Evolutionary conservation across 2,888 invertebrate genomes (phyloP), one percentile per base, ranked within the genome.

Genomic region (Resseliella maxima): DNA sequence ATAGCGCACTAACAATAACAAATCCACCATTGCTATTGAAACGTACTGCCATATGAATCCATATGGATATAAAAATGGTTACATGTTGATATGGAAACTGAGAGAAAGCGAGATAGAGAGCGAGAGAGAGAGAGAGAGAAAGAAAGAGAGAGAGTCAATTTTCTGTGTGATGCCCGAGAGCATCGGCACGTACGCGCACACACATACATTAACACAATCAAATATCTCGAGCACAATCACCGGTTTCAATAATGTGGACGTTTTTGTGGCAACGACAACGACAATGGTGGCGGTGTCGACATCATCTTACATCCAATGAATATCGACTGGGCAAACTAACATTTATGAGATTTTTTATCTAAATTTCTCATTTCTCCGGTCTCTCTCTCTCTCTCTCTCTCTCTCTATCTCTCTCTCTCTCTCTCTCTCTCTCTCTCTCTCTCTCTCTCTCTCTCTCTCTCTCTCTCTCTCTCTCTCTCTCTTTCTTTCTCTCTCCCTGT

Each of bases 181-280:
- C 24, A 59, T 3, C 24, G 6, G 12, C 24, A 59, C 59, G 27
- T 59, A 24, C 59, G 27, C 24, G 5, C 59, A 59, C 59, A 59
- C 21, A 50, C 50, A 50, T 2, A 18, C 18, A 50, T 12, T 5
- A 41, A 41, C 5, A 5, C 5, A 5, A 41, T 6, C 50, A 2
- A 50, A 8, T 50, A 50, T 50, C 50, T 18, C 10, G 50, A 50
- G 50, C 50, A 27, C 59, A 59, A 59, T 59, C 59, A 59, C 59
- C 59, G 59, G 59, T 59, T 59, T 59, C 59, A 59, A 59, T 59
- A 24, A 59, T 59, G 59, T 5, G n/a, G n/a, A n/a, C n/a, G n/a
- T n/a, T n/a, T n/a, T 15, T 50, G 50, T 50, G 18, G 41, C 41
- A 41, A 12, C 41, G 41, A 15, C 50, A 18, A 50, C n/a, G n/a